Evolutionary conservation across 64 coral and sea anemone genomes (phyloP), one percentile per base, ranked within the genome.

Genomic region (Catalaphyllia jardinei): DNA sequence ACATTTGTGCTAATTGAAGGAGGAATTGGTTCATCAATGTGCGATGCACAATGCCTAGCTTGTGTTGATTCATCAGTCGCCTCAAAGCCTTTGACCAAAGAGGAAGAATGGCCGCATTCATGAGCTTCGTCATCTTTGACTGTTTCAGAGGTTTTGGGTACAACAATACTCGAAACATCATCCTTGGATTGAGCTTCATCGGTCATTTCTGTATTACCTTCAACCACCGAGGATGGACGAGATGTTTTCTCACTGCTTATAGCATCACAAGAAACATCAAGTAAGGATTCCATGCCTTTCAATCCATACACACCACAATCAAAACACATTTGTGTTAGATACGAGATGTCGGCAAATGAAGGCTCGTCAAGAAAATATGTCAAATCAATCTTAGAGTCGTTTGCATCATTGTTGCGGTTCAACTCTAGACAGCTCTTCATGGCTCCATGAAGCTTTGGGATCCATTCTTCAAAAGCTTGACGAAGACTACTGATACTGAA

Each of bases 321-420:
- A 63, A 92, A 86, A 79, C 90, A 92, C 90, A 92, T 92, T 71
- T 64, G 31, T 57, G 84, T 33, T 31, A 92, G 80, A 62, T 78
- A 69, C 14, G 82, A 79, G 25, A 92, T 75, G 55, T 87, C 62
- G 2, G 17, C 74, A 29, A 77, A 79, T 46, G 78, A 55, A 83
- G 28, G 15, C 73, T 10, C 72, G 25, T 29, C 29, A 5, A 85
- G 63, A 52, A 85, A 85, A 50, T 24, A 20, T 11, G 71, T 85
- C 62, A 85, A 85, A 20, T 38, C 20, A n/a, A 71, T 27, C 35
- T 85, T 64, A 64, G 30, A 24, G 62, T 85, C 29, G 63, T 20
- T 71, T 14, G 16, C 63, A 14, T 71, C n/a, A 15, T 1, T 35
- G 15, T 51, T 71, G 25, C 1, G 29, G 33, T 62, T 62, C n/a